phyloP scores from a whole-genome alignment of 2,888 invertebrate genomes.

The Electrophaes corylata region DNA sequence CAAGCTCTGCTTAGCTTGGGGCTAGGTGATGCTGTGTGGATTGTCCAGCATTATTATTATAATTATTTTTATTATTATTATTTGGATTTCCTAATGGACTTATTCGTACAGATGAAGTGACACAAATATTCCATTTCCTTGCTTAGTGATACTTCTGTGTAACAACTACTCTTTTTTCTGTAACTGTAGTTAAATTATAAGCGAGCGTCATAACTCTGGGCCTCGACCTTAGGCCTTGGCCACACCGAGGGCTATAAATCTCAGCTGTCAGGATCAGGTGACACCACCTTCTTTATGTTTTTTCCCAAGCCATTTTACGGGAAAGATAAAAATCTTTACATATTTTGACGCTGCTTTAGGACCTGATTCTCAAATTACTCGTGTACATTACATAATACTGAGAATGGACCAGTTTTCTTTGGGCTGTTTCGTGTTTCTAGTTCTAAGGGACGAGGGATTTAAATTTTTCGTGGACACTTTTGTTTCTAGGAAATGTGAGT shows the following conservation, averaged over 20 bases:
- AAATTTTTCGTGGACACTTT: background rate
- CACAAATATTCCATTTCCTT: no score
- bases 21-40: no score
- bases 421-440: conserved; percentile 3
- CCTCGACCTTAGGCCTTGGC: conserved; percentile 79
- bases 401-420: conserved; percentile 66
- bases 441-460: conserved; percentile 17
- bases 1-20: no score
- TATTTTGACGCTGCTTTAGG: conserved; percentile 83
- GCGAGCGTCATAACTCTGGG: conserved; percentile 75
- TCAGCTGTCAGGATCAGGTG: conserved; percentile 82
- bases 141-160: background rate
- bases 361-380: conserved; percentile 82
- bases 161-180: conserved; percentile 8
- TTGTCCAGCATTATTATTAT: no score
- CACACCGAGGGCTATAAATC: conserved; percentile 80
- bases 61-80: no score
- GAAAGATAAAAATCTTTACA: conserved; percentile 85
- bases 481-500: conserved; percentile 6
- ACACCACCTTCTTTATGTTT: conserved; percentile 85
- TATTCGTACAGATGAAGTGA: no score
- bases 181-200: conserved; percentile 71
- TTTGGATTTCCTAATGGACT: no score
- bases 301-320: conserved; percentile 85
- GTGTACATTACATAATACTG: conserved; percentile 77